These are phyloP conservation scores for Protodeltote pygarga DNA, from an alignment of 2,888 invertebrate species.

Conservation along the genomic window DNA sequence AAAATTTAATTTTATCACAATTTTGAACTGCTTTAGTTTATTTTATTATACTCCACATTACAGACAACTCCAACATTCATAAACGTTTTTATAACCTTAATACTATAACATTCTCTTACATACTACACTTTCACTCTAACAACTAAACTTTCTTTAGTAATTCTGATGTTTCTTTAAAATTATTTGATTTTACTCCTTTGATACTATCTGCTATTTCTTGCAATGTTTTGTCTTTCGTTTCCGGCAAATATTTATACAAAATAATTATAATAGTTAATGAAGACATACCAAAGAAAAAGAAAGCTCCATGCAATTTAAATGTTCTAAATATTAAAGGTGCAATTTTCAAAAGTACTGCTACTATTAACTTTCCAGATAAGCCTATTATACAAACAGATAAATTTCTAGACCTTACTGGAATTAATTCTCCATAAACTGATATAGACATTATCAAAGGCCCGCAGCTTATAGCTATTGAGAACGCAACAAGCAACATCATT, in stretches of 20 bases:
- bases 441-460: constrained; percentile 53
- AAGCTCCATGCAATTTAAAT: constrained; percentile 52
- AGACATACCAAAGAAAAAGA: constrained; percentile 48
- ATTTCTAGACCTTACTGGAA: constrained; percentile 52
- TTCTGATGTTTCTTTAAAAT: not conserved
- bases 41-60: no score
- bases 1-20: no score
- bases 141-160: constrained; percentile 4
- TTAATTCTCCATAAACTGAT: constrained; percentile 52
- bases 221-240: constrained; percentile 64
- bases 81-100: no score
- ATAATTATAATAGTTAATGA: constrained; percentile 33
- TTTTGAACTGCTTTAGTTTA: no score
- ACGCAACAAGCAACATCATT: constrained; percentile 43
- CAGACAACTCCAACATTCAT: no score
- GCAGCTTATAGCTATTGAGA: constrained; percentile 54
- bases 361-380: constrained; percentile 13
- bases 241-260: constrained; percentile 58
- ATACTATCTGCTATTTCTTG: constrained; percentile 56
- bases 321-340: constrained; percentile 51
- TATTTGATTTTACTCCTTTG: constrained; percentile 4
- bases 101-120: not conserved
- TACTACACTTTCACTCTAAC: not conserved
- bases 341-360: constrained; percentile 41
- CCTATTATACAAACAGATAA: constrained; percentile 39